Percentiles rank a stretch among this genome's conserved stretches.
Evolutionary conservation across 2,797 vertebrate species (phyloP).

Genomic region (Amblyraja radiata): DNA sequence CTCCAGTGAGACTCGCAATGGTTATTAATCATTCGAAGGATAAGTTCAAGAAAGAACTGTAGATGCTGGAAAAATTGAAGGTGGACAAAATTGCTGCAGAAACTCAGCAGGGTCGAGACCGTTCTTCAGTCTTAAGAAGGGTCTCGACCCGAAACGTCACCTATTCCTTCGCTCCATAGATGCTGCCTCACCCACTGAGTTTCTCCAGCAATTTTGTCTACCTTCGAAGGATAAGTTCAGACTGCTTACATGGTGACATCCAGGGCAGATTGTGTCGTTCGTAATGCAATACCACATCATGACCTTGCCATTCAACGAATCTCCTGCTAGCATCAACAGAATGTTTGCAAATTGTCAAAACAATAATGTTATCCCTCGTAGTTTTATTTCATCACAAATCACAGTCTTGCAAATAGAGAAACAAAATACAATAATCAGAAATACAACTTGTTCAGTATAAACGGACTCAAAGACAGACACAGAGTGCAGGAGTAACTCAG

Average conservation of each 20-base stretch:
- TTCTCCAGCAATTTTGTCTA: too few relatives aligned
- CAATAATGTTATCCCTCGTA: not conserved
- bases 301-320: not conserved
- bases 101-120: too few relatives aligned
- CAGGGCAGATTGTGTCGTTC: not conserved
- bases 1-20: too few relatives aligned
- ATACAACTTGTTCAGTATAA: not conserved
- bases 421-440: not conserved
- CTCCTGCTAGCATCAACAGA: not conserved
- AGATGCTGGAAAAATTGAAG: too few relatives aligned
- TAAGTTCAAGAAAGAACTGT: not conserved
- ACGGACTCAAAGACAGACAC: not conserved
- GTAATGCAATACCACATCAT: not conserved
- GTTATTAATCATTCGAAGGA: not conserved
- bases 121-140: too few relatives aligned
- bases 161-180: too few relatives aligned
- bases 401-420: not conserved
- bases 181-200: too few relatives aligned
- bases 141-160: too few relatives aligned
- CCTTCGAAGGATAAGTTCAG: not conserved
- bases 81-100: too few relatives aligned
- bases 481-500: too few relatives aligned
- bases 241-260: not conserved
- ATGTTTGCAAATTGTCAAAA: not conserved
- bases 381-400: not conserved